Percentiles rank a stretch among this genome's conserved stretches.
These are phyloP conservation scores for Lasioglossum villosulum DNA, from an alignment of 2,888 invertebrate genomes.

Conservation along the genomic window DNA sequence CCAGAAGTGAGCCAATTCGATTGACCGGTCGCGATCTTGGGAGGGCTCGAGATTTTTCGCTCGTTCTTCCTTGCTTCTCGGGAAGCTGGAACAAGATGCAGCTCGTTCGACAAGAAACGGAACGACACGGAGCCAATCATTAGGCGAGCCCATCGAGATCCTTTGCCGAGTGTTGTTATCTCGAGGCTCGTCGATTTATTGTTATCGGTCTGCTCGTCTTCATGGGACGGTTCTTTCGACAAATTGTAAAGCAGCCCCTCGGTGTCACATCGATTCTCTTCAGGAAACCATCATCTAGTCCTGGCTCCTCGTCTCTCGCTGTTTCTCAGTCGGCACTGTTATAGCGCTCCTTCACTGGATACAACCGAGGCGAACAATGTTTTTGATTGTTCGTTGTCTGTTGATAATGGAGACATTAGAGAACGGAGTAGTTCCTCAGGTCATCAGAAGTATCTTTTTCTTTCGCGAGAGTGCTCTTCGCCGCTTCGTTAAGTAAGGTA, in stretches of 20 bases:
- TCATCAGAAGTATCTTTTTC: no score
- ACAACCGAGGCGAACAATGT: not conserved
- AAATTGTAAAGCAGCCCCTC: slow-evolving; percentile 26
- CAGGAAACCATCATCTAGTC: slow-evolving; percentile 22
- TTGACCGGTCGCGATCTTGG: slow-evolving; percentile 54
- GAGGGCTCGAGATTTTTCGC: slow-evolving; percentile 16
- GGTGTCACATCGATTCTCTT: slow-evolving; percentile 33
- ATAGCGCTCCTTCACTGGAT: not conserved
- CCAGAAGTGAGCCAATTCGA: slow-evolving; percentile 37
- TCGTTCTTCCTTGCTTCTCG: slow-evolving; percentile 21
- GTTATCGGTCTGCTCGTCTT: slow-evolving; percentile 48
- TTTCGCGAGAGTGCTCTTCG: no score
- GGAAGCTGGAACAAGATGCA: slow-evolving; percentile 8
- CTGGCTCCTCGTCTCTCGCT: slow-evolving; percentile 7
- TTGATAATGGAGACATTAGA: not conserved
- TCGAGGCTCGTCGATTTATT: slow-evolving; percentile 43
- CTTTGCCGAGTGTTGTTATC: slow-evolving; percentile 56
- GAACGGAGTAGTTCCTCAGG: no score
- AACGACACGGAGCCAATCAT: slow-evolving; percentile 50
- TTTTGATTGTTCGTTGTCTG: not conserved
- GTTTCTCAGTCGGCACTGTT: not conserved
- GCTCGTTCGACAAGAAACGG: slow-evolving; percentile 26
- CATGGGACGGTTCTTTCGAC: slow-evolving; percentile 22
- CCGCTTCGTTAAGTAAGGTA: no score
- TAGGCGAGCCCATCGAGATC: slow-evolving; percentile 37